phyloP scores from a whole-genome alignment of 1,140 invertebrate genomes.

The Limonius californicus region DNA sequence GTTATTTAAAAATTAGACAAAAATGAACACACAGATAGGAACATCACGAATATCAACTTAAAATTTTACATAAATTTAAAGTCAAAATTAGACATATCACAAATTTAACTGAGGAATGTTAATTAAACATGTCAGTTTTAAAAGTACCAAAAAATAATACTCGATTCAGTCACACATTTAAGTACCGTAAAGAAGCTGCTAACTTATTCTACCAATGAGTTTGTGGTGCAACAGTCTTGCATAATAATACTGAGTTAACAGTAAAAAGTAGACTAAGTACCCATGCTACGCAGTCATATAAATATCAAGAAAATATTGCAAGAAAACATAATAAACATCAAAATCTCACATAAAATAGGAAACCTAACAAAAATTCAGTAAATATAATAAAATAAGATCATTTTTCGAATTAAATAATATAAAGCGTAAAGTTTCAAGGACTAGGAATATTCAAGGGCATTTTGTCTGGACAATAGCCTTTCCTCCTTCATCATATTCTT shows the following conservation, averaged over 20 bases:
- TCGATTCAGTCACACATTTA: too few relatives aligned
- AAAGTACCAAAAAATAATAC: too few relatives aligned
- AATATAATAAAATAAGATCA: not conserved
- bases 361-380: not conserved
- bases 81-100: slow-evolving; percentile 4
- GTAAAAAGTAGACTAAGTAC: too few relatives aligned
- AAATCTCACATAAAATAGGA: not conserved
- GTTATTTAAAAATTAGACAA: too few relatives aligned
- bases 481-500: slow-evolving; percentile 86
- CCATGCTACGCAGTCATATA: too few relatives aligned
- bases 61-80: not conserved
- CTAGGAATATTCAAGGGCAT: slow-evolving; percentile 5
- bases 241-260: too few relatives aligned
- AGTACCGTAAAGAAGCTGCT: too few relatives aligned
- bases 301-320: too few relatives aligned
- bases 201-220: too few relatives aligned
- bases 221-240: too few relatives aligned
- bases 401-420: not conserved
- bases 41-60: not conserved
- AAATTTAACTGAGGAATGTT: not conserved
- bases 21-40: not conserved
- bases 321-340: too few relatives aligned
- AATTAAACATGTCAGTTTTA: not conserved
- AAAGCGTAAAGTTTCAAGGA: not conserved
- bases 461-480: slow-evolving; percentile 49